Percentiles rank a stretch among this genome's conserved stretches.
Evolutionary conservation across 2,888 invertebrate genomes (phyloP).

Genomic region (Gastracanthus pulcherrimus): DNA sequence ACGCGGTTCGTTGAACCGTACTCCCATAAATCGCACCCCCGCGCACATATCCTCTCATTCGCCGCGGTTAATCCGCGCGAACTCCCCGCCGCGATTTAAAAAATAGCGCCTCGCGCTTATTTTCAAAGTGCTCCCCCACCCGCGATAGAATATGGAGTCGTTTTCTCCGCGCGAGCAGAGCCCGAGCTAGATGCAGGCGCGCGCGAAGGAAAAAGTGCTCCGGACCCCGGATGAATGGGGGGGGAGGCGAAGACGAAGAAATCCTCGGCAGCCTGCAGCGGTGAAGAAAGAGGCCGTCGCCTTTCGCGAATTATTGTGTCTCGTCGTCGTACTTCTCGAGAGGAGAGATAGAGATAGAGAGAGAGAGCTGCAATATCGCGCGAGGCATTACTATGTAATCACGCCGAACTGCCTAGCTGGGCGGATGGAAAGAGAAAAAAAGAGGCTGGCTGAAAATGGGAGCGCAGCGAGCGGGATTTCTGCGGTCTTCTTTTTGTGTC

Average conservation of each 20-base stretch:
- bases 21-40: neutral
- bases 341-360: too few relatives aligned
- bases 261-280: neutral
- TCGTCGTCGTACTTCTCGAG: neutral
- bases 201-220: neutral
- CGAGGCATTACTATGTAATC: conserved; percentile 27
- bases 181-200: too few relatives aligned
- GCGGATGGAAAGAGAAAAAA: neutral
- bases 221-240: conserved; percentile 17
- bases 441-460: neutral
- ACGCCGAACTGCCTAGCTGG: neutral
- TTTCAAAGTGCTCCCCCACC: conserved; percentile 70
- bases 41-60: neutral
- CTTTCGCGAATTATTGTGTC: conserved; percentile 35
- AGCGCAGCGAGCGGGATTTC: neutral
- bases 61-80: conserved; percentile 3
- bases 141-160: conserved; percentile 64
- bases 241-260: neutral
- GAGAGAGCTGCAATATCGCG: too few relatives aligned
- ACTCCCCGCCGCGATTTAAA: conserved; percentile 61
- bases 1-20: conserved; percentile 49
- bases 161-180: conserved; percentile 58
- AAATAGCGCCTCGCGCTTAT: conserved; percentile 70
- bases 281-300: neutral
- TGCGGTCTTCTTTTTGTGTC: too few relatives aligned